Evolutionary conservation across 1,140 invertebrate species (phyloP), one percentile per base, ranked within the genome.

Genomic region (Lethrus apterus): DNA sequence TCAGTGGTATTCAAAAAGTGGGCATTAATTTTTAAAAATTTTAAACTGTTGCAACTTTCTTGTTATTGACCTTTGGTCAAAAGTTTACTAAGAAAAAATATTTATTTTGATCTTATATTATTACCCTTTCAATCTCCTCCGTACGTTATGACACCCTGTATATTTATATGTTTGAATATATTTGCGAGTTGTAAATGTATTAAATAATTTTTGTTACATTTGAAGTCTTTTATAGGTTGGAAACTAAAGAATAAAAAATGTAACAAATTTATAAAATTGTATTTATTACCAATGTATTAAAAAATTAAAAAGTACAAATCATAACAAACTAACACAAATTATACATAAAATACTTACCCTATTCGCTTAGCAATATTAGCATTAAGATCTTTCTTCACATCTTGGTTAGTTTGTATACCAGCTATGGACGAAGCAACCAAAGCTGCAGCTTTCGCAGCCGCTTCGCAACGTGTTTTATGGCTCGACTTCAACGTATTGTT

Each of bases 391-490:
- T 36, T 49, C 19, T 48, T 21, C 23, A 44, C 24, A 3, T 40
- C 19, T 32, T 52, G 34, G n/a, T 48, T 32, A 24, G 30, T 15
- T 10, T 31, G 41, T 21, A 40, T 43, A 10, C 61, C 59, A 7
- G 54, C 54, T 3, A 62, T 55, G 10, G 50, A 21, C 9, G 57
- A 53, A 9, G 44, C 42, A 31, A 62, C 40, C 20, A 50, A 52
- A 1, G 54, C 60, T 15, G 60, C 58, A 17, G 57, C 60, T 44
- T 58, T 64, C 0, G 59, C 55, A 10, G 64, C 60, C 31, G 66
- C 64, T 35, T 65, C 63, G 33, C 64, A 66, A 51, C 52, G 44
- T 31, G 51, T 36, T 46, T 51, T 54, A 53, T 58, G 54, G n/a
- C 38, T 46, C 18, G 32, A 18, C 29, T 48, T 53, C 13, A 42